A percentile compares a stretch with the other conserved stretches of the same genome.
phyloP scores from a whole-genome alignment of 2,113 vertebrate species.

The Callospermophilus lateralis region DNA sequence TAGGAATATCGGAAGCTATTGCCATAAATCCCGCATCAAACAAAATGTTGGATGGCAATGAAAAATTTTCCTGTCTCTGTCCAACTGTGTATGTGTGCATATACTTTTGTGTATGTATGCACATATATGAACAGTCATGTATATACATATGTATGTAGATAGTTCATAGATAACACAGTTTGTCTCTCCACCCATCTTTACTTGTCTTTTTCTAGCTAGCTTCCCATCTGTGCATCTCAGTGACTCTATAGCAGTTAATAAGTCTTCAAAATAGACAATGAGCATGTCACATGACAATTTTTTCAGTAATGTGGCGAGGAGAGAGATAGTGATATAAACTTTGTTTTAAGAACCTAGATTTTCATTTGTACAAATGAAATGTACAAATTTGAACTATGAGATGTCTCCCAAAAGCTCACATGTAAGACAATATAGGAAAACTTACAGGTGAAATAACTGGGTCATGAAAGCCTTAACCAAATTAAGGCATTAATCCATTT shows the following conservation, averaged over 20 bases:
- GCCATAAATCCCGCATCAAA: background rate
- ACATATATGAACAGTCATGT: background rate
- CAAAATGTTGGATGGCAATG: background rate
- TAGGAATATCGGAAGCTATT: background rate
- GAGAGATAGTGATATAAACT: background rate
- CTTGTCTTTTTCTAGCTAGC: background rate
- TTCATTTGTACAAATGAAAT: too few relatives aligned
- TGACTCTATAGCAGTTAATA: background rate
- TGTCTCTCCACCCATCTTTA: background rate
- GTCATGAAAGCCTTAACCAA: too few relatives aligned
- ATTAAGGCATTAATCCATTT: too few relatives aligned
- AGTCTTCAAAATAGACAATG: background rate
- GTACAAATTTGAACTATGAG: too few relatives aligned
- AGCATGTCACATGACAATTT: background rate
- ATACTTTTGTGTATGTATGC: background rate
- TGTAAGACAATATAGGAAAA: too few relatives aligned
- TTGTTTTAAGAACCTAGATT: background rate
- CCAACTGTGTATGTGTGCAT: accelerated
- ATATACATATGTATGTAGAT: background rate
- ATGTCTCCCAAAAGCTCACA: too few relatives aligned
- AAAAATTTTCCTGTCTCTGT: background rate
- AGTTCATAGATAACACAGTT: background rate
- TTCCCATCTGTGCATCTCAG: background rate
- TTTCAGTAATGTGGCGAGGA: background rate
- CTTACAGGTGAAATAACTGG: too few relatives aligned